Conservation (phyloP, 1,140 invertebrate genomes). For the Oryctes rhinoceros region DNA sequence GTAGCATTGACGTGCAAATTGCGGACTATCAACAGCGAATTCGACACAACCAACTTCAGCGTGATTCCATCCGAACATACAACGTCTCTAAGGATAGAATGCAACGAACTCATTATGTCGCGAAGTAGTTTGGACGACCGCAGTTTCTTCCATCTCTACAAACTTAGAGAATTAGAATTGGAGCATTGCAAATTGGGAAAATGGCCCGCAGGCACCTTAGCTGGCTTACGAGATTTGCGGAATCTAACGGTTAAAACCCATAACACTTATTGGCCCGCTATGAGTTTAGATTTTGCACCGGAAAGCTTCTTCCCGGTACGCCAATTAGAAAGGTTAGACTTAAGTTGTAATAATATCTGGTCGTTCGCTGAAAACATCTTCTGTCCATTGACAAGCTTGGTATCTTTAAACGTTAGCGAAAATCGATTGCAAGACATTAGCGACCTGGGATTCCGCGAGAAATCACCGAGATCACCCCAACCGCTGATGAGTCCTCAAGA, state of each 20-base stretch:
- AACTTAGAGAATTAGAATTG: slow-evolving; percentile 79
- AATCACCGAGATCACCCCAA: slow-evolving; percentile 65
- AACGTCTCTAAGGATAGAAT: slow-evolving; percentile 79
- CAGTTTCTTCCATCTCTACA: slow-evolving; percentile 80
- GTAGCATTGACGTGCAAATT: slow-evolving; percentile 82
- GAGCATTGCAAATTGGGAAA: slow-evolving; percentile 85
- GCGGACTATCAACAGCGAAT: slow-evolving; percentile 81
- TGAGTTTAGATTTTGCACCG: slow-evolving; percentile 79
- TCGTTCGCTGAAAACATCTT: slow-evolving; percentile 85
- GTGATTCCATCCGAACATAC: slow-evolving; percentile 86
- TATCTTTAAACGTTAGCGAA: slow-evolving; percentile 80
- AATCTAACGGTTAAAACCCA: slow-evolving; percentile 84
- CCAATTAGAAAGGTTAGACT: slow-evolving; percentile 82
- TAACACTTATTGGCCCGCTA: slow-evolving; percentile 79
- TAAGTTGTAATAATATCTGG: slow-evolving; percentile 89
- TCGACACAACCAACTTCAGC: slow-evolving; percentile 87
- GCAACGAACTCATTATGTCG: slow-evolving; percentile 78
- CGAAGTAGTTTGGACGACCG: slow-evolving; percentile 77
- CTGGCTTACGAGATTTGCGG: slow-evolving; percentile 76
- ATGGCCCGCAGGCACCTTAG: slow-evolving; percentile 77
- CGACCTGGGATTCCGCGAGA: slow-evolving; percentile 79
- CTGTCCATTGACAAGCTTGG: slow-evolving; percentile 80
- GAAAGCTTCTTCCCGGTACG: slow-evolving; percentile 76
- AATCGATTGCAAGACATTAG: slow-evolving; percentile 86
- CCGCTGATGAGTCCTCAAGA: slow-evolving; percentile 70